Base-by-base conservation (phyloP, 2,888 invertebrate species). In the Epinotia ramella region DNA sequence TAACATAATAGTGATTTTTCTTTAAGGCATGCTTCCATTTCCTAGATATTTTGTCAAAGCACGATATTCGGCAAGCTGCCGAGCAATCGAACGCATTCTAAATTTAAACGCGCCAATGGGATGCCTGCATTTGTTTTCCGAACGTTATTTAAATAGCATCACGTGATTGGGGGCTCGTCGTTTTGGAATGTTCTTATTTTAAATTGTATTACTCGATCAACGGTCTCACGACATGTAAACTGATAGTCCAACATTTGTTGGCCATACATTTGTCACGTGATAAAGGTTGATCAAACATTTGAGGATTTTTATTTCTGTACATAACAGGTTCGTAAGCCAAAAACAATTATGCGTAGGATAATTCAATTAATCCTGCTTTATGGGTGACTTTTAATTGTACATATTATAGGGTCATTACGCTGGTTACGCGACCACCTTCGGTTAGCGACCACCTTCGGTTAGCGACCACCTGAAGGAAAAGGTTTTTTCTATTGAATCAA, bases 91-190 rank as follows among this genome's bases (percentile, higher is more conserved):
- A 73, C 66, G 18, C 65, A 40, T 75, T 78, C 78, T 78, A 74
- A 77, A 73, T 73, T 77, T 71, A 76, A 77, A 79, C 63, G 44
- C 77, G 56, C 86, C 85, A 87, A 85, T 84, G 62, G 76, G 71
- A 79, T 74, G 73, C 67, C 65, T 28, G 44, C 67, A 76, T 83
- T 84, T 79, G 77, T 82, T 79, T 79, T 81, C 78, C 77, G 79
- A 83, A 84, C 81, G 81, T 80, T 53, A n/a, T 49, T 84, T 81
- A 79, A 85, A 83, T 80, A 53, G 24, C 62, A 78, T 82, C 85
- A 87, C 84, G 83, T 87, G 86, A 75, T 82, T 83, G 84, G 88
- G 87, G 89, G 90, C 88, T 88, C 83, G 90, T 78, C 88, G 77
- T 73, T 49, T 46, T 65, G 67, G 76, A 80, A 78, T 77, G 70